These are phyloP conservation scores for Sebastes kiyomatsui DNA, from an alignment of 2,797 vertebrate species.

Conservation along the genomic window DNA sequence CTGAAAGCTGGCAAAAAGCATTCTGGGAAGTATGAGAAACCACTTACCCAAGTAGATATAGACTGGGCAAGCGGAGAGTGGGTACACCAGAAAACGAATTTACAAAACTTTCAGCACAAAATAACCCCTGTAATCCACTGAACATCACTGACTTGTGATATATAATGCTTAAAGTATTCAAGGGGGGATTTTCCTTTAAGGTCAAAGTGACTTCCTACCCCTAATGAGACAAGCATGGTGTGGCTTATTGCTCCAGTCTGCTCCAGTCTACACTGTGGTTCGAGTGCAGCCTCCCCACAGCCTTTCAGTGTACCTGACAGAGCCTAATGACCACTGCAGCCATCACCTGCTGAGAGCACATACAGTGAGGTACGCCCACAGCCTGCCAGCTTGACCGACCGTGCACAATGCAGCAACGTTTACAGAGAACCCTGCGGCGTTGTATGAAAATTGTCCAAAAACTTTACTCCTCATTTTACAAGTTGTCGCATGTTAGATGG, in stretches of 20 bases:
- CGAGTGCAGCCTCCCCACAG: slow-evolving; percentile 37
- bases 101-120: slow-evolving; percentile 24
- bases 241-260: slow-evolving; percentile 58
- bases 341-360: slow-evolving; percentile 62
- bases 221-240: slow-evolving; percentile 66
- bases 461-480: neutral
- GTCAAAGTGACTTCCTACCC: slow-evolving; percentile 50
- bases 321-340: slow-evolving; percentile 61
- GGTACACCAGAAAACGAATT: neutral
- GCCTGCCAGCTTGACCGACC: slow-evolving; percentile 21
- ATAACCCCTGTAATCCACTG: slow-evolving; percentile 15
- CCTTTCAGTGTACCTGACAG: slow-evolving; percentile 39
- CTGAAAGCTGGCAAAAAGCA: slow-evolving; percentile 45
- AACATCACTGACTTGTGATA: slow-evolving; percentile 27
- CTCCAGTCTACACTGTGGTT: slow-evolving; percentile 32
- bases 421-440: neutral
- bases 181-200: slow-evolving; percentile 29
- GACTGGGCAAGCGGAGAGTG: neutral
- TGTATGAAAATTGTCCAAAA: neutral
- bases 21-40: slow-evolving; percentile 43
- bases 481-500: slow-evolving; percentile 28
- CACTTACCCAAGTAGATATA: slow-evolving; percentile 4
- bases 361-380: slow-evolving; percentile 10
- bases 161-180: slow-evolving; percentile 1
- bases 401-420: neutral